Evolutionary conservation across 2,113 vertebrate genomes (phyloP).

Genomic region (Butorides virescens): DNA sequence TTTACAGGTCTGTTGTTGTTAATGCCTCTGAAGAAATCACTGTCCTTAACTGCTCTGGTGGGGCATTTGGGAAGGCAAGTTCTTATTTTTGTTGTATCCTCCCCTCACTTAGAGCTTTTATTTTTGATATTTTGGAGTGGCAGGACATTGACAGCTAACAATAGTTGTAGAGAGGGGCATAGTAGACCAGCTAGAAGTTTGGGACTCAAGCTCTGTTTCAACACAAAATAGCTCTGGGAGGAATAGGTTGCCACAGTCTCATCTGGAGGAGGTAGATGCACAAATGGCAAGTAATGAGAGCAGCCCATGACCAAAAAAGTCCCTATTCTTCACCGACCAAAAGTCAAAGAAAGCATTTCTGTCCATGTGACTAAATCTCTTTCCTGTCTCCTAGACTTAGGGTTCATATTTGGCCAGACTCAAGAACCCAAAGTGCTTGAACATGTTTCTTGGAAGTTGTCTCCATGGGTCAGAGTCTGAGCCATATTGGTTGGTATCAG

Average conservation of each 20-base stretch:
- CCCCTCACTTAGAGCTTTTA: not conserved
- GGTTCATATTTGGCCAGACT: not conserved
- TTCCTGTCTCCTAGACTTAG: not conserved
- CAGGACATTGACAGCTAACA: not conserved
- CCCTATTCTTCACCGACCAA: not conserved
- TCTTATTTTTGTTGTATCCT: not conserved
- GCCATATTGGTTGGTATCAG: not conserved
- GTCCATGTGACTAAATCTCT: not conserved
- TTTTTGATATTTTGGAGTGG: not conserved
- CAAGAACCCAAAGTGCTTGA: not conserved
- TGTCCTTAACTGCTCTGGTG: not conserved
- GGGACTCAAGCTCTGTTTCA: not conserved
- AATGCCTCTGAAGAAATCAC: not conserved
- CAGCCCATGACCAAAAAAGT: not conserved
- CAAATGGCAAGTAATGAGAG: not conserved
- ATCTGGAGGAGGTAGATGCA: not conserved
- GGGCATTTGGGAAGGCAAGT: not conserved
- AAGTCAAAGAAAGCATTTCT: not conserved
- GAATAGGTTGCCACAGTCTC: not conserved
- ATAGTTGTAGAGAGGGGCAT: not conserved
- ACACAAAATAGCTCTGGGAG: not conserved
- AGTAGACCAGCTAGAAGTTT: not conserved
- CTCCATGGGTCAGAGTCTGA: not conserved
- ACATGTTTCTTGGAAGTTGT: not conserved
- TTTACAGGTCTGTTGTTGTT: not conserved